Base-by-base conservation (phyloP, 1,140 invertebrate species). In the Drosophila navojoa region DNA sequence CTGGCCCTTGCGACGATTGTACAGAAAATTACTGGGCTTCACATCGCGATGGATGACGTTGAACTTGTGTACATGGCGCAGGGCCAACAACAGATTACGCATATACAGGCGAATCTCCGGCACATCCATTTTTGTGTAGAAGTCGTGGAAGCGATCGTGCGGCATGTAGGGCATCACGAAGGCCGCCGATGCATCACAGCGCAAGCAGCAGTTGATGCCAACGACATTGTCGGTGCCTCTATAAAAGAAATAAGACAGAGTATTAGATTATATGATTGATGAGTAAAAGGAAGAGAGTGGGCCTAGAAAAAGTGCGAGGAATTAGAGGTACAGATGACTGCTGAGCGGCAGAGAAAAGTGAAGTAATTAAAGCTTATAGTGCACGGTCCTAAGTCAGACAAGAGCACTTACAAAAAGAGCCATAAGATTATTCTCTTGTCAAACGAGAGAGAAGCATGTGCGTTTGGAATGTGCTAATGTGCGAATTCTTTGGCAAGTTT, bases 1-100 rank as follows among this genome's bases (percentile, higher is more conserved):
- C 79, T 94, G 94, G 92, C 94, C 95, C 54, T 94, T 94, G n/a
- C 93, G 93, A 32, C 96, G 93, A 92, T 98, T 95, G 87, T 97
- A 98, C 1, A 98, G 93, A 92, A 98, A 98, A 93, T 98, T 98
- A 91, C 95, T 96, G 5, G 98, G 97, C 93, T 98, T 98, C n/a
- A 98, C 94, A 91, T 98, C 97, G 77, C 98, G 93, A 92, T 98
- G 98, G 74, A 98, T 98, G 57, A 98, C 95, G 72, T 96, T 95
- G 91, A 96, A 96, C 61, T 95, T 94, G 92, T 98, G 98, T 49
- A 98, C 96, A 81, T 96, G 94, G 49, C 93, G 92, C 49, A 98
- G 92, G 5, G 98, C 97, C 53, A 95, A 93, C 68, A 98, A 91
- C 47, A 98, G 92, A 81, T 97, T 97, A 79, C 93, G 94, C 94